phyloP scores from a whole-genome alignment of 2,888 invertebrate genomes.

The Laspeyria flexula region DNA sequence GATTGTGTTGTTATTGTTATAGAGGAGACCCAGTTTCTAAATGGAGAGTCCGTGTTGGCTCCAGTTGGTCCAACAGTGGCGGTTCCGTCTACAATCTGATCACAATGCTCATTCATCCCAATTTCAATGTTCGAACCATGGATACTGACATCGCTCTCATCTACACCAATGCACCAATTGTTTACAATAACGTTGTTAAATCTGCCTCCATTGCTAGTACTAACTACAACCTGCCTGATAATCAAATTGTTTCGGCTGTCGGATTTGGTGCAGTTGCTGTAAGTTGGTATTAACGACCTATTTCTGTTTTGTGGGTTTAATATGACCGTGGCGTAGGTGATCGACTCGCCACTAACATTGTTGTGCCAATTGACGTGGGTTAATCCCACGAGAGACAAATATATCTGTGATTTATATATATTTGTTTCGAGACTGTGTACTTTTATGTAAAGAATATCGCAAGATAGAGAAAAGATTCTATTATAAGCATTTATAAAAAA shows the following conservation, averaged over 20 bases:
- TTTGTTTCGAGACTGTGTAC: no score
- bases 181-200: slow-evolving; percentile 34
- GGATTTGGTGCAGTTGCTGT: slow-evolving; percentile 65
- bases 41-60: slow-evolving; percentile 51
- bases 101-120: slow-evolving; percentile 35
- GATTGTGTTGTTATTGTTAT: no score
- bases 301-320: no score
- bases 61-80: slow-evolving; percentile 46
- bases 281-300: slow-evolving; percentile 38
- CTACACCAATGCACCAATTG: slow-evolving; percentile 35
- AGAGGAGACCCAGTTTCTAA: slow-evolving; percentile 32
- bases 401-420: no score
- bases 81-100: slow-evolving; percentile 39
- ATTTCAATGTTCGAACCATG: slow-evolving; percentile 26
- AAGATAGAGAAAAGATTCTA: no score
- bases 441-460: no score
- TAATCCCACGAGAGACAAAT: no score
- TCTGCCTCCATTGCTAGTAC: slow-evolving; percentile 53
- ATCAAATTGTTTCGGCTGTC: slow-evolving; percentile 57
- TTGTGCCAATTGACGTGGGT: no score
- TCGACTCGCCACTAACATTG: no score
- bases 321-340: no score
- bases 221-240: slow-evolving; percentile 56
- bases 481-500: no score
- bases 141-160: slow-evolving; percentile 60